Conservation (phyloP, 2,113 vertebrate species). For the Salminus brasiliensis region DNA sequence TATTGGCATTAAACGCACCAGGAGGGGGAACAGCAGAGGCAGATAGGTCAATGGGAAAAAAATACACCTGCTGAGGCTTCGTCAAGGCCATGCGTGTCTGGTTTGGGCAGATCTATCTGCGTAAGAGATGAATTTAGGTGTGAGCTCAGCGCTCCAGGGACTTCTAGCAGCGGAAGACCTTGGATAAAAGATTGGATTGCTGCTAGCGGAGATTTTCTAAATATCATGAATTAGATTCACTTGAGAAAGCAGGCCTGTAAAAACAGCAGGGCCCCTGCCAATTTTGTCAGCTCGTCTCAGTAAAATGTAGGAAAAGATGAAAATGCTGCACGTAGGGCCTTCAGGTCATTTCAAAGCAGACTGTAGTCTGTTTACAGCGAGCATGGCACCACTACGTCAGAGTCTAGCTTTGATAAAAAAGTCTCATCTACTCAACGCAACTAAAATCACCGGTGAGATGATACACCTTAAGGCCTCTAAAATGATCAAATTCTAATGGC, state of each 20-base stretch:
- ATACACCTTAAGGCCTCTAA: not conserved
- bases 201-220: conserved; percentile 36
- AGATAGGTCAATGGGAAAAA: conserved; percentile 4
- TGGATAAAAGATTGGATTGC: conserved; percentile 52
- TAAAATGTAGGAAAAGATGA: not conserved
- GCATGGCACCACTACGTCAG: not conserved
- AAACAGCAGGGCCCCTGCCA: conserved; percentile 29
- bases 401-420: not conserved
- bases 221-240: conserved; percentile 42
- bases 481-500: not conserved
- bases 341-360: not conserved
- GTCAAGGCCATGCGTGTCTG: conserved; percentile 37
- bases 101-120: conserved; percentile 1
- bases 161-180: conserved; percentile 45
- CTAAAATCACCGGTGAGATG: not conserved
- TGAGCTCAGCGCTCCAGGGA: conserved; percentile 19
- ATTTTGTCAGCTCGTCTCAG: conserved; percentile 10
- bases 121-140: conserved; percentile 24
- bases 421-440: not conserved
- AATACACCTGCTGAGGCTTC: not conserved
- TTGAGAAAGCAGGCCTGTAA: conserved; percentile 33
- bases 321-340: not conserved
- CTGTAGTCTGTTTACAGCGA: not conserved
- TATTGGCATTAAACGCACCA: not conserved
- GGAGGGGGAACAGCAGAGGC: conserved; percentile 4